Percentiles rank a stretch among this genome's conserved stretches.
Conservation (phyloP, 2,888 invertebrate genomes). For the Andrena praecox region DNA sequence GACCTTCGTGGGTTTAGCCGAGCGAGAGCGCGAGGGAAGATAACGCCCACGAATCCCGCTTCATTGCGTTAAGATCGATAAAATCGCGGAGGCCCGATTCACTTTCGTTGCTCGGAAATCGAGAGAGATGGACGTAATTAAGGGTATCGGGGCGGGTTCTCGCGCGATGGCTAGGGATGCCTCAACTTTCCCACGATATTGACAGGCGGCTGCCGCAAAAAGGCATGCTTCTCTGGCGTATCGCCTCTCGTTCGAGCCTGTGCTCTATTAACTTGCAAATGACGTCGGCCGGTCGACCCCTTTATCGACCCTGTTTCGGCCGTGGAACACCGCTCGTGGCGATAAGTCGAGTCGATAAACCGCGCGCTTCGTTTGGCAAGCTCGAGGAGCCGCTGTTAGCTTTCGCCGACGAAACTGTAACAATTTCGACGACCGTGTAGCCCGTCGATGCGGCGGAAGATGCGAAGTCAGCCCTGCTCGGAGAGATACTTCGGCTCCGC, state of each 20-base stretch:
- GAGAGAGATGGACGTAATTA: too few species aligned
- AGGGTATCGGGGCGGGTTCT: not conserved
- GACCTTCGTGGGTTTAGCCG: not conserved
- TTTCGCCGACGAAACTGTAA: constrained; percentile 13
- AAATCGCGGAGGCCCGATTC: not conserved
- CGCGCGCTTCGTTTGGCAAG: constrained; percentile 20
- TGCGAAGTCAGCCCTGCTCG: not conserved
- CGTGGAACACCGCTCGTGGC: constrained; percentile 56
- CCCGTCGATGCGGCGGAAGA: not conserved
- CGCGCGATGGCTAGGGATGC: not conserved
- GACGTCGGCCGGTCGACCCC: constrained; percentile 45
- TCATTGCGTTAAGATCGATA: not conserved
- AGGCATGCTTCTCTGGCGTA: not conserved
- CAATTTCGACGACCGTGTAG: constrained; percentile 8
- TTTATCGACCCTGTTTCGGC: constrained; percentile 51
- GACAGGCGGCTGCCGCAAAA: not conserved
- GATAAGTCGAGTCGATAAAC: constrained; percentile 61
- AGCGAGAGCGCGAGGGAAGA: not conserved
- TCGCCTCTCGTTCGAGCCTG: constrained; percentile 31
- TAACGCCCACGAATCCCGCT: too few species aligned
- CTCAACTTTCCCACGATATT: not conserved
- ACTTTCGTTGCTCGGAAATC: too few species aligned
- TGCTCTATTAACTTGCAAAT: constrained; percentile 62
- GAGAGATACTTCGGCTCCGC: not conserved
- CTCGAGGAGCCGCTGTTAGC: not conserved